Percentiles rank a stretch among this genome's conserved stretches.
Evolutionary conservation across 2,113 vertebrate genomes (phyloP).

Genomic region (Muntiacus reevesi): DNA sequence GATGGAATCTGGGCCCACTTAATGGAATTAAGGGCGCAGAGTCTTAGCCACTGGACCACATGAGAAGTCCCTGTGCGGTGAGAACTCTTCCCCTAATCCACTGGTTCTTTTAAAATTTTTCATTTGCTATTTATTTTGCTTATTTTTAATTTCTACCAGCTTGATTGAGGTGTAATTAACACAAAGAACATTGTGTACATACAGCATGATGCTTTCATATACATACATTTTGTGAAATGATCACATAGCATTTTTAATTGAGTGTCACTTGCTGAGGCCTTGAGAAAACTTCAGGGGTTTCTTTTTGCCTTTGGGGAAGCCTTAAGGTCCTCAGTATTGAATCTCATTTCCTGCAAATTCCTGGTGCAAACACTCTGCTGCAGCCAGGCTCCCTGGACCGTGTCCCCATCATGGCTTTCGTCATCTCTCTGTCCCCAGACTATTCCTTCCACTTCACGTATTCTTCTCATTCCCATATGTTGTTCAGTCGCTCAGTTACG

Average conservation of each 20-base stretch:
- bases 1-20: background rate
- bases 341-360: background rate
- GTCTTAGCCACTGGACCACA: background rate
- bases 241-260: background rate
- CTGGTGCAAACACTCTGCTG: background rate
- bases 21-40: background rate
- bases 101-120: background rate
- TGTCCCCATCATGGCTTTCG: background rate
- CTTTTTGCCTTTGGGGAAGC: background rate
- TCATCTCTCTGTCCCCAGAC: background rate
- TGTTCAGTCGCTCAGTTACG: background rate
- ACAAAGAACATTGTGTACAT: background rate
- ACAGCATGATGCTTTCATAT: background rate
- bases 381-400: fast-evolving
- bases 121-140: background rate
- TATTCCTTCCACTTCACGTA: background rate
- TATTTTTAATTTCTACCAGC: background rate
- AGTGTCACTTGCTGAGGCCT: background rate
- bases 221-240: background rate
- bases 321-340: background rate
- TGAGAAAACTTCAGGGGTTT: background rate
- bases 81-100: background rate
- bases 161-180: background rate
- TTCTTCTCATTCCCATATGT: background rate
- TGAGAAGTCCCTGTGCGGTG: background rate